Base-by-base conservation (phyloP, 2,797 vertebrate genomes). In the Sphenodon punctatus region DNA sequence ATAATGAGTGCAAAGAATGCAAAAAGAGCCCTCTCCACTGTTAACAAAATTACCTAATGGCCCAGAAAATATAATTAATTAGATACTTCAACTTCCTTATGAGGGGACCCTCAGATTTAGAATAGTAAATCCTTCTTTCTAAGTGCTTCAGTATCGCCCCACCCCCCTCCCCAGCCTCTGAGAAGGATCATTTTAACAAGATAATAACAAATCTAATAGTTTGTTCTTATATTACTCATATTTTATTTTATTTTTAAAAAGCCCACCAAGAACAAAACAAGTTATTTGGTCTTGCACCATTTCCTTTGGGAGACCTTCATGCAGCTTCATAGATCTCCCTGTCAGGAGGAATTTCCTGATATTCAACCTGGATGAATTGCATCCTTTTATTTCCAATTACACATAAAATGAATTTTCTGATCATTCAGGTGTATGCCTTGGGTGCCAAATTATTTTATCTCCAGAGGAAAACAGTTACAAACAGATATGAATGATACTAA, bases 41-140 rank as follows among this genome's bases (percentile, higher is more conserved):
- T 66, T 66, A 66, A 66, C 73, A 45, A 72, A 66, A 53, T 75
- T 66, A 66, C 41, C 41, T 75, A 75, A 75, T 66, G 53, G 73
- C 32, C 51, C 61, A 56, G 51, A 66, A 73, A 66, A 75, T 27
- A 38, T 75, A 66, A 66, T 75, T 66, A 75, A 56, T 32, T 36
- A 66, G 49, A 43, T 22, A n/a, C 41, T 39, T 66, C 30, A 25
- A 23, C 11, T 30, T 49, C 38, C 23, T 49, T 51, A 41, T 45
- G 30, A 49, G 45, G 13, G 42, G 30, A 17, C n/a, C 34, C 11
- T 59, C 55, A 42, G 74, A 25, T 42, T 27, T 23, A 36, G 19
- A 36, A 19, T 46, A 25, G n/a, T 12, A 34, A 58, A 43, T 15
- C 7, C 25, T 48, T 53, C 6, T 9, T 39, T 59, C 32, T 38